Evolutionary conservation across 2,113 vertebrate genomes (phyloP).

Genomic region (Nannospalax galili): DNA sequence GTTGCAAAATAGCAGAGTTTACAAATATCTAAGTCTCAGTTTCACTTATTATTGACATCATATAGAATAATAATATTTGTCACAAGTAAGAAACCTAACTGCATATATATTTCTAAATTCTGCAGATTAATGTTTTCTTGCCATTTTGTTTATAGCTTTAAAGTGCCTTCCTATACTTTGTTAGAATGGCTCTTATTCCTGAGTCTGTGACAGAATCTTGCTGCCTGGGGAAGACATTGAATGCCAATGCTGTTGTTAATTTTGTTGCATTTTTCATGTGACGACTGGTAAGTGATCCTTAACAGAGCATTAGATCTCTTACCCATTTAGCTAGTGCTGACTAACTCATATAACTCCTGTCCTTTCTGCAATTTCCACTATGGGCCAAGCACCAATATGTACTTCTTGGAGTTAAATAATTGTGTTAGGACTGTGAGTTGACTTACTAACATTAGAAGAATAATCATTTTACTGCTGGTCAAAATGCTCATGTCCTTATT

Average conservation of each 20-base stretch:
- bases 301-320: background rate
- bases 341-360: background rate
- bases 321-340: background rate
- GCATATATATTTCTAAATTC: slow-evolving; percentile 36
- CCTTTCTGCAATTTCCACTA: background rate
- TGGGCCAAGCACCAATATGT: background rate
- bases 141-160: slow-evolving; percentile 1
- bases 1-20: background rate
- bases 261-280: background rate
- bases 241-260: background rate
- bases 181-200: background rate
- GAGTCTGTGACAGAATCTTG: background rate
- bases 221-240: background rate
- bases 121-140: background rate
- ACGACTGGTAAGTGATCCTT: background rate
- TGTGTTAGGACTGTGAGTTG: background rate
- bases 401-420: background rate
- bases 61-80: background rate
- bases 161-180: background rate
- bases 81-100: background rate
- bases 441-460: slow-evolving; percentile 28
- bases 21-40: background rate
- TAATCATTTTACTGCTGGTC: background rate
- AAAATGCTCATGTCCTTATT: background rate
- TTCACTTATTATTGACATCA: background rate